A percentile compares a stretch with the other conserved stretches of the same genome.
Evolutionary conservation across 2,888 invertebrate species (phyloP).

Genomic region (Drosophila borborema): DNA sequence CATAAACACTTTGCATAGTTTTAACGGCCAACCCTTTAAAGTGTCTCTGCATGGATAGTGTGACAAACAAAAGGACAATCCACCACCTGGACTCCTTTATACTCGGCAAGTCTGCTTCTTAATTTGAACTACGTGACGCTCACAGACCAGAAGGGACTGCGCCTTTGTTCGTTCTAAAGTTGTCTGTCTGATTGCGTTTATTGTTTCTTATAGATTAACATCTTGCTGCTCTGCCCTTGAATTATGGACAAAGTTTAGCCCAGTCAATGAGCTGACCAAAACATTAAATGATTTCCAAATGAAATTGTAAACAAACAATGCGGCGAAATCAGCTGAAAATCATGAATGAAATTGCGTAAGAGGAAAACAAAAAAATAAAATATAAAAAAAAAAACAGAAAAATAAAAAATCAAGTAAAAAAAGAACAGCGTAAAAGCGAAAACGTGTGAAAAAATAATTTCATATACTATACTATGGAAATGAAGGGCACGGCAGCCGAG

Average conservation of each 20-base stretch:
- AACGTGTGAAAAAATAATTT: conserved; percentile 51
- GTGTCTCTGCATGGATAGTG: conserved; percentile 39
- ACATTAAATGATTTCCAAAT: conserved; percentile 5
- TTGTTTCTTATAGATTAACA: conserved; percentile 76
- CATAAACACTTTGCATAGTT: conserved; percentile 82
- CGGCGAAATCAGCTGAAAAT: conserved; percentile 56
- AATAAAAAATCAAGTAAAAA: conserved; percentile 6
- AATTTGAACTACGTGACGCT: conserved; percentile 66
- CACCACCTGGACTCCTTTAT: conserved; percentile 44
- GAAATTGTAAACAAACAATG: conserved; percentile 33
- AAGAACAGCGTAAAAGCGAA: conserved; percentile 56
- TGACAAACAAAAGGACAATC: conserved; percentile 71
- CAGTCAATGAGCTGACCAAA: conserved; percentile 42
- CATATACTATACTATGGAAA: conserved; percentile 19
- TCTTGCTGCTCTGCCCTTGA: conserved; percentile 54
- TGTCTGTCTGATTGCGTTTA: conserved; percentile 46
- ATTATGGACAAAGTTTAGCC: conserved; percentile 60
- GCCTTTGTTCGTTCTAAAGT: conserved; percentile 58
- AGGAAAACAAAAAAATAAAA: conserved; percentile 21
- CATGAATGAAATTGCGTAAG: conserved; percentile 71
- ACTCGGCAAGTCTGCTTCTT: conserved; percentile 46
- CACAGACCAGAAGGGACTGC: conserved; percentile 10
- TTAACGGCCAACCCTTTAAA: conserved; percentile 51
- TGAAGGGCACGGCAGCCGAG: conserved; percentile 42
- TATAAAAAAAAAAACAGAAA: conserved; percentile 25